phyloP scores from a whole-genome alignment of 2,888 invertebrate genomes.

The Cheilosia vernalis region DNA sequence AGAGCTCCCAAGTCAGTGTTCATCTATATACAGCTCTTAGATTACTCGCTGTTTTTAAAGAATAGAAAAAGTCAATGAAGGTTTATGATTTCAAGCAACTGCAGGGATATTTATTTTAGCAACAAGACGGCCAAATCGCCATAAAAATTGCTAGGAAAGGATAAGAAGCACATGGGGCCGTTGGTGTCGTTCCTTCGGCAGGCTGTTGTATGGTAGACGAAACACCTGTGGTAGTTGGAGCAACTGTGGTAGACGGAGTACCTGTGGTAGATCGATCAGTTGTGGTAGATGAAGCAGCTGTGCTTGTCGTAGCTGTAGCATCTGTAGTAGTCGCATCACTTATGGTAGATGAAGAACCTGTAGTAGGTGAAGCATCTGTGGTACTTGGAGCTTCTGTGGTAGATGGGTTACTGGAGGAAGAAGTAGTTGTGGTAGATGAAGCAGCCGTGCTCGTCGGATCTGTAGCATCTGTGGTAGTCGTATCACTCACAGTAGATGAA shows the following conservation, averaged over 20 bases:
- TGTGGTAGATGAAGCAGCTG: neutral
- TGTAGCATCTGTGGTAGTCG: neutral
- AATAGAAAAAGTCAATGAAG: neutral
- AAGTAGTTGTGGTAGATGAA: neutral
- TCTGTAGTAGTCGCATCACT: neutral
- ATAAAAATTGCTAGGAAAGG: constrained; percentile 19
- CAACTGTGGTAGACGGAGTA: neutral
- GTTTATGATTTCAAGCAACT: neutral
- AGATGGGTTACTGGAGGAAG: no score
- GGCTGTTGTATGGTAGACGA: neutral
- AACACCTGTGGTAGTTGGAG: neutral
- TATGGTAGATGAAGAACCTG: neutral
- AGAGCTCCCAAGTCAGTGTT: neutral
- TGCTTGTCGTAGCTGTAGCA: neutral
- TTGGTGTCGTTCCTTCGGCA: neutral
- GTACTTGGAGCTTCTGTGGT: no score
- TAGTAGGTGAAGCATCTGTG: no score
- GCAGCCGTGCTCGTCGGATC: neutral
- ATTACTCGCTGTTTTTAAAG: neutral
- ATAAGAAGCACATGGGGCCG: constrained; percentile 24
- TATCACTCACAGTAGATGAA: neutral
- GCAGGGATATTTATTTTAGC: constrained; percentile 2
- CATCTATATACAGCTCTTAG: neutral
- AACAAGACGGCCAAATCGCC: constrained; percentile 55
- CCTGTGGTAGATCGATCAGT: neutral